Base-by-base conservation (phyloP, 53 echinoderm and acorn worm genomes). In the Holothuria scabra region DNA sequence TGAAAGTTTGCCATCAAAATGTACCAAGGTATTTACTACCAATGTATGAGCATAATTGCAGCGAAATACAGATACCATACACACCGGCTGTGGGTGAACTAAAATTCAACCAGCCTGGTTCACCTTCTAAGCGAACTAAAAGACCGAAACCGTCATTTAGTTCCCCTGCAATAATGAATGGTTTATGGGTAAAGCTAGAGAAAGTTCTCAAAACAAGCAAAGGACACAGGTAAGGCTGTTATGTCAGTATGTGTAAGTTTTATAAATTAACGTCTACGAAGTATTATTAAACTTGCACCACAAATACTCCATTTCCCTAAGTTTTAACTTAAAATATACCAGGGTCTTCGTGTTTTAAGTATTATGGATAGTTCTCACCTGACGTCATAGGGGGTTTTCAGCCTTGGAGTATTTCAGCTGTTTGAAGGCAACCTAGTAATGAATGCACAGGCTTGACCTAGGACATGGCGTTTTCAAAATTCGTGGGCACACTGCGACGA, bases 1-100 rank as follows among this genome's bases (percentile, higher is more conserved):
- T 79, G 7, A 55, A 79, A 29, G 58, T 59, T 79, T 57, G 58
- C 29, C 48, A 23, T 33, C 79, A 79, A 79, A 79, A 79, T 33
- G 57, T 79, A 3, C 79, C 79, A 14, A 13, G 16, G 33, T 79
- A 79, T 59, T 23, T 79, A 31, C 28, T 32, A 11, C 57, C 57
- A 56, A 79, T 20, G 56, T 79, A 79, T n/a, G 59, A 59, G 31
- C 79, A 1, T 2, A 59, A 1, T 55, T 12, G 9, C 30, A 16
- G 12, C 32, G 79, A 79, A 30, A 58, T 79, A 31, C 6, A 31
- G 57, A 79, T 79, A 79, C 79, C 79, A 35, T 79, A 79, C 31
- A 56, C 29, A 34, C 79, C 79, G 57, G 2, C 21, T 31, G 49
- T 72, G 24, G 24, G 9, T 44, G 4, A 46, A 72, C 23, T 46